Evolutionary conservation across 2,113 vertebrate species (phyloP).

Genomic region (Eurystomus gularis): DNA sequence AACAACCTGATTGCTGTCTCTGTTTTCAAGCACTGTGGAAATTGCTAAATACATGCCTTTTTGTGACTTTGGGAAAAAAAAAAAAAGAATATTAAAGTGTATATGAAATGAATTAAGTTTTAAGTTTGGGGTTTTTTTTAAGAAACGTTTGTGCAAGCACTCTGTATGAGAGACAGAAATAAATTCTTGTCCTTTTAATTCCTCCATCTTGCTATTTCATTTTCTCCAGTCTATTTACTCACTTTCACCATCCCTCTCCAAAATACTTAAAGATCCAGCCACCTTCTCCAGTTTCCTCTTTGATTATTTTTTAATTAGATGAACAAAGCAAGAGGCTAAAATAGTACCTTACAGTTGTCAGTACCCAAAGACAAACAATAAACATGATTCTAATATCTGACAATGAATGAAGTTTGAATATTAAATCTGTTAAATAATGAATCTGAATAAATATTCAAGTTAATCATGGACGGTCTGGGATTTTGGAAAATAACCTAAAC

Average conservation of each 20-base stretch:
- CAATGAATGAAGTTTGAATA: not conserved
- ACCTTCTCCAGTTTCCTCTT: not conserved
- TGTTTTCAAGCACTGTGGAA: not conserved
- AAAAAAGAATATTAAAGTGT: not conserved
- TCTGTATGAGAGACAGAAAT: not conserved
- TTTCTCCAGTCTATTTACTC: not conserved
- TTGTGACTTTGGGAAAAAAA: not conserved
- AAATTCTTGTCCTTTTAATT: not conserved
- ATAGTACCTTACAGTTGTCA: not conserved
- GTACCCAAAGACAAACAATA: not conserved
- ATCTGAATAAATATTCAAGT: not conserved
- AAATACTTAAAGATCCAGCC: not conserved
- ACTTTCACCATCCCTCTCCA: not conserved
- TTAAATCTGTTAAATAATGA: not conserved
- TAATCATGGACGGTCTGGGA: not conserved
- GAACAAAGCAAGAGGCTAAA: not conserved
- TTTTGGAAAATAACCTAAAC: not conserved
- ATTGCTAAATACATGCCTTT: not conserved
- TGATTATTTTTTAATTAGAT: not conserved
- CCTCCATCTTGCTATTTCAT: not conserved
- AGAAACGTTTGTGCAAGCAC: not conserved
- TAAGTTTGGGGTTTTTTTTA: rapidly evolving
- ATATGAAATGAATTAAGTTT: not conserved
- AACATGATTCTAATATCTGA: not conserved
- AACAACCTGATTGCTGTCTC: not conserved